Percentiles rank a stretch among this genome's conserved stretches.
These are phyloP conservation scores for Falco biarmicus DNA, from an alignment of 2,797 vertebrate genomes.

Conservation along the genomic window DNA sequence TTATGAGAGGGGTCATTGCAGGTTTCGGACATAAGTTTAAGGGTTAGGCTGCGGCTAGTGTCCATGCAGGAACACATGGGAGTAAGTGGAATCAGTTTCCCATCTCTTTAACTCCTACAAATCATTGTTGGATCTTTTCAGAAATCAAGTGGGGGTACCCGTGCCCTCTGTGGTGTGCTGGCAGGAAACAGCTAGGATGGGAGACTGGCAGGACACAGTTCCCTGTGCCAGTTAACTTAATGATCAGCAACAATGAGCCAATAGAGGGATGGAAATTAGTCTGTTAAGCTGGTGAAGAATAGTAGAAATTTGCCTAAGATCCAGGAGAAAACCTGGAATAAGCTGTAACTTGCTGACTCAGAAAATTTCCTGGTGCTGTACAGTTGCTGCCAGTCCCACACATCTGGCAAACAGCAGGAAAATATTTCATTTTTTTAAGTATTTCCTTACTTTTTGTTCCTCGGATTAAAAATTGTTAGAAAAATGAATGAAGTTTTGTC, in stretches of 20 bases:
- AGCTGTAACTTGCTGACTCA: background rate
- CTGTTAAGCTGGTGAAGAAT: background rate
- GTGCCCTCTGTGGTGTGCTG: background rate
- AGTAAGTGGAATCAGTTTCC: background rate
- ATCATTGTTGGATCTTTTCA: background rate
- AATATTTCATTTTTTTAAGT: background rate
- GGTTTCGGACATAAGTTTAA: background rate
- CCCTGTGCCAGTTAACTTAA: background rate
- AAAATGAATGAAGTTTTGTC: background rate
- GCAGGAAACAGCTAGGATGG: background rate
- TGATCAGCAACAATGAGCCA: background rate
- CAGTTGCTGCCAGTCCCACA: background rate
- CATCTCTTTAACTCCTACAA: background rate
- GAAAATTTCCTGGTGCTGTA: background rate
- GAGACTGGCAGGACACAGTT: background rate
- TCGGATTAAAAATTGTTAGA: background rate
- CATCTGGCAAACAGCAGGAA: background rate
- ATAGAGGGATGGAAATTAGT: background rate
- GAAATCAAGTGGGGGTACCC: background rate
- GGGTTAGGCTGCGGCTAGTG: background rate
- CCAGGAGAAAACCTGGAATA: background rate
- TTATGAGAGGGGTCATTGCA: background rate
- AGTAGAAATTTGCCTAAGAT: background rate
- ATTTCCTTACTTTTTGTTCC: background rate
- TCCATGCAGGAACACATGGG: background rate